phyloP scores from a whole-genome alignment of 2,113 vertebrate genomes.

The Platanista minor region DNA sequence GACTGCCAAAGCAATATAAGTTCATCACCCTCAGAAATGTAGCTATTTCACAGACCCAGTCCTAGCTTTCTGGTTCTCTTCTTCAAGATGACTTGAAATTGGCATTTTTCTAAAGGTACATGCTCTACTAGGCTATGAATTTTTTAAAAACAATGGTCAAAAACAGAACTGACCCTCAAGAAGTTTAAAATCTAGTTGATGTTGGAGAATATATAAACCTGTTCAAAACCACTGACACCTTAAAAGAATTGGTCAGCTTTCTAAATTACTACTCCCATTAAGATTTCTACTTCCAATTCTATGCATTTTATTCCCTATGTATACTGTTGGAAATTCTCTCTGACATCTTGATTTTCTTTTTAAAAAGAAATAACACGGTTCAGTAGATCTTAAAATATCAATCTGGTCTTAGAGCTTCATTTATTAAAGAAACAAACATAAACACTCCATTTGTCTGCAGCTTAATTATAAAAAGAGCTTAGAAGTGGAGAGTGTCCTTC shows the following conservation, averaged over 20 bases:
- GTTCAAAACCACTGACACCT: neutral
- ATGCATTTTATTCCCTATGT: neutral
- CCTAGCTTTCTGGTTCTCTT: neutral
- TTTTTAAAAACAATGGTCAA: neutral
- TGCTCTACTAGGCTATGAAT: neutral
- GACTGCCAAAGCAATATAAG: neutral
- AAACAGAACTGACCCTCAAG: neutral
- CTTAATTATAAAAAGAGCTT: neutral
- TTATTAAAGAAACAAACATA: neutral
- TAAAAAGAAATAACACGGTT: neutral
- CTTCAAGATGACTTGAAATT: neutral
- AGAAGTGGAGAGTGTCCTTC: neutral
- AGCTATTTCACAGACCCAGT: neutral
- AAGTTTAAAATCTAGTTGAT: neutral
- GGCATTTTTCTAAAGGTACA: neutral
- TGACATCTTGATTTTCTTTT: neutral
- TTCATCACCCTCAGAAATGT: neutral
- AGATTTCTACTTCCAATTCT: neutral
- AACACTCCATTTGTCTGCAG: neutral
- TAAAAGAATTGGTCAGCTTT: neutral
- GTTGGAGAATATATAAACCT: neutral
- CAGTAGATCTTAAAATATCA: conserved; percentile 13
- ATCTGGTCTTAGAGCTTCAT: neutral
- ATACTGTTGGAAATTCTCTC: neutral
- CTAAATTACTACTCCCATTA: neutral